Evolutionary conservation across 2,113 vertebrate genomes (phyloP).

Genomic region (Cyrtonyx montezumae): DNA sequence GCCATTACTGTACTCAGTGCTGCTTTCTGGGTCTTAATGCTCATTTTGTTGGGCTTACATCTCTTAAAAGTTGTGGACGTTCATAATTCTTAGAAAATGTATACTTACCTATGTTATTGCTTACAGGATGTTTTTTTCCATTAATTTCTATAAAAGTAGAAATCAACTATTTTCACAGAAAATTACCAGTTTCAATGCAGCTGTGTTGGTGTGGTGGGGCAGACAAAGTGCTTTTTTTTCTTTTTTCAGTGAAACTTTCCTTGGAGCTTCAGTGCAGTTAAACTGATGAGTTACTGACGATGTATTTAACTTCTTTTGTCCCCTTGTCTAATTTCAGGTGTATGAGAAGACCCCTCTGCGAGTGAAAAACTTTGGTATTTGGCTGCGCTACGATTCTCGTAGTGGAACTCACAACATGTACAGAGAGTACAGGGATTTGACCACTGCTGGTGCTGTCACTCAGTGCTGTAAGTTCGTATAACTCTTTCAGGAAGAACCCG

Average conservation of each 20-base stretch:
- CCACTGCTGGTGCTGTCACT: constrained; percentile 94
- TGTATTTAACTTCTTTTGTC: not conserved
- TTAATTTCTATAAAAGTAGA: not conserved
- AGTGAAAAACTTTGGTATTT: constrained; percentile 98
- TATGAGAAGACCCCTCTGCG: constrained; percentile 92
- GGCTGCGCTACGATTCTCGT: constrained; percentile 97
- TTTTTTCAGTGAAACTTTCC: not conserved
- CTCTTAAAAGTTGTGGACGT: not conserved
- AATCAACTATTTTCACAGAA: not conserved
- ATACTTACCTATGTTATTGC: accelerated
- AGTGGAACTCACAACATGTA: constrained; percentile 99
- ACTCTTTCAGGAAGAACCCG: not conserved
- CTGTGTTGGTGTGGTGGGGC: not conserved
- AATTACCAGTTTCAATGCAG: not conserved
- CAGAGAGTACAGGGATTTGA: constrained; percentile 96
- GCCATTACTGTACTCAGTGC: accelerated
- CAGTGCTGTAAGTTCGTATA: constrained; percentile 91
- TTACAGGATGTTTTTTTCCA: not conserved
- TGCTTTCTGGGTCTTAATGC: not conserved
- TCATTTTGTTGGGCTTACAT: not conserved
- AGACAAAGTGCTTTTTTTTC: not conserved
- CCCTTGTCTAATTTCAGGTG: constrained; percentile 78
- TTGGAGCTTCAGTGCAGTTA: not conserved
- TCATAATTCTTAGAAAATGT: not conserved
- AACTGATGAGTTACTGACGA: not conserved